These are phyloP conservation scores for Bombyx mandarina DNA, from an alignment of 1,140 invertebrate genomes.

Conservation along the genomic window DNA sequence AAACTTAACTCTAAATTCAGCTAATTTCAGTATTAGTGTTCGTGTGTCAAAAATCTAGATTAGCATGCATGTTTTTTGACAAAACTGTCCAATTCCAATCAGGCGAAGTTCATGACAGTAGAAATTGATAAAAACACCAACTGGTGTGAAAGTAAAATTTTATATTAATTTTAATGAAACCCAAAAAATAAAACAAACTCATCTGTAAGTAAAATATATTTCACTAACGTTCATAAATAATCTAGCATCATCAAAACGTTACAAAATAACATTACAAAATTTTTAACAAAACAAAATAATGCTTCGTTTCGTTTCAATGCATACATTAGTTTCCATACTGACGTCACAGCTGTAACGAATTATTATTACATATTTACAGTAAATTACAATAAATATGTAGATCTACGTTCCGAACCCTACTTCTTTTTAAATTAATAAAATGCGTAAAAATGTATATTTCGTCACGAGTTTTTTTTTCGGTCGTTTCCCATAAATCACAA, in stretches of 20 bases:
- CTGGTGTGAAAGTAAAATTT: too few relatives aligned
- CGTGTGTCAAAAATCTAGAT: too few relatives aligned
- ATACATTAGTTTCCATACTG: neutral
- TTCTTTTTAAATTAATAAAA: constrained; percentile 1
- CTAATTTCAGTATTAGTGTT: too few relatives aligned
- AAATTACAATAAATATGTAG: neutral
- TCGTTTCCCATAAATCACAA: too few relatives aligned
- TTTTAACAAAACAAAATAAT: neutral
- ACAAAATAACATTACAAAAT: constrained; percentile 28
- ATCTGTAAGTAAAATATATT: constrained; percentile 59
- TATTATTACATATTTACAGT: too few relatives aligned
- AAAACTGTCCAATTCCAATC: too few relatives aligned
- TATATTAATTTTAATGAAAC: neutral
- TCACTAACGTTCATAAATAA: constrained; percentile 48
- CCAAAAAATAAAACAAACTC: constrained; percentile 23
- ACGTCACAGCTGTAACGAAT: too few relatives aligned
- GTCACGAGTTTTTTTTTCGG: constrained; percentile 1
- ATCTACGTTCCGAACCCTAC: constrained; percentile 4
- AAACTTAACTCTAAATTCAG: too few relatives aligned
- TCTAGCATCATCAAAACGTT: constrained; percentile 35
- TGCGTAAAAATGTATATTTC: constrained; percentile 1
- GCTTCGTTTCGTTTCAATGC: neutral
- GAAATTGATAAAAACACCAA: too few relatives aligned
- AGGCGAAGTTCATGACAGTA: too few relatives aligned
- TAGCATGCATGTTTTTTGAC: too few relatives aligned